Evolutionary conservation across 2,888 invertebrate genomes (phyloP), one percentile per base, ranked within the genome.

Genomic region (Caenorhabditis sp.): DNA sequence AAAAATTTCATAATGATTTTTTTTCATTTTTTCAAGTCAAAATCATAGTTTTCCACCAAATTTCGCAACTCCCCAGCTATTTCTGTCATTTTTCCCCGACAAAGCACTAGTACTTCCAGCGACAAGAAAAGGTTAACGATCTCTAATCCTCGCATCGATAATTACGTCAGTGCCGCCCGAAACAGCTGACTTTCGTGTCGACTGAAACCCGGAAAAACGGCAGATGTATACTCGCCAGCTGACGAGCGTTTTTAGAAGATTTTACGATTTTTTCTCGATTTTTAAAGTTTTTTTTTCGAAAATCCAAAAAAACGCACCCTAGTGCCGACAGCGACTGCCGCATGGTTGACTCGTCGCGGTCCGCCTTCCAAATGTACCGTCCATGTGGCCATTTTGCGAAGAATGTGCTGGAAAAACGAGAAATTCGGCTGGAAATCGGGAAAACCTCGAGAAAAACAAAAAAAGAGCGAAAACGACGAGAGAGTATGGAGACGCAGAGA

Each of bases 281-380:
- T 40, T 56, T 55, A n/a, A 28, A 20, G 28, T 32, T 32, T 28
- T 50, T 69, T n/a, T n/a, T n/a, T n/a, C n/a, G n/a, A n/a, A n/a
- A n/a, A n/a, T n/a, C 13, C 40, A 22, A 22, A 4, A 32, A 68
- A 28, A 40, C 18, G 35, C 32, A 71, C 77, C 20, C 18, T 70
- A 15, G 47, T 40, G 32, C 81, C 81, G 3, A 82, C 18, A 0
- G 86, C 83, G 22, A 90, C 85, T n/a, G 92, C 90, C 9, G 92
- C 91, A 62, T 92, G 91, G 72, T 91, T 92, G 50, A 91, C 91
- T 0, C 96, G 94, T 89, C 95, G 94, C 18, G 96, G 97, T n/a
- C 97, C 97, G 35, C 96, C 96, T 91, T 96, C 96, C 82, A 96
- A 93, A 91, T 95, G 95, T 37, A 95, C 94, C 65, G 95, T 95